Evolutionary conservation across 2,888 invertebrate species (phyloP), one percentile per base, ranked within the genome.

Genomic region (Thymelicus sylvestris): DNA sequence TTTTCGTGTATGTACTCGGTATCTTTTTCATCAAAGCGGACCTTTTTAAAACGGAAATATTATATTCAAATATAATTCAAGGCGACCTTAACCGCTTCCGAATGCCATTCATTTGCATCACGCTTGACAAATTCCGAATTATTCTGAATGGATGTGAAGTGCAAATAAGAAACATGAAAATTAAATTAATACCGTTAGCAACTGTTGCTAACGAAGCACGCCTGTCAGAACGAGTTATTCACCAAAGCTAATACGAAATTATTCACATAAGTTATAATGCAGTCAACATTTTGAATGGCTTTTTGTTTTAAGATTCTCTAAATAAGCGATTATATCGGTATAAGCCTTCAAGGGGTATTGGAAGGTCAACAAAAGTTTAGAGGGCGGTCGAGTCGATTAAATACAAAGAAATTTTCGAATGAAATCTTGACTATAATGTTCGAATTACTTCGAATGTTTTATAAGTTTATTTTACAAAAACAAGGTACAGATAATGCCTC

Each of bases 121-220:
- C n/a, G 52, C 15, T 5, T 55, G 55, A 55, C 24, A 55, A 55
- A 55, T 55, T 12, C 5, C 8, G 12, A 55, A 55, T 55, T 55
- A 55, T 55, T 55, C 55, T 12, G 55, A 55, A 55, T 24, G 55
- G 24, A 55, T 55, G 55, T 55, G 55, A 55, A 55, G 24, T 55
- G 55, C 55, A 55, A 55, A 55, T 55, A 55, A 55, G 55, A 55
- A 55, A 52, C 50, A 52, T 12, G 55, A 55, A 24, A 24, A 55
- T 55, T 55, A 55, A 55, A 55, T 24, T 55, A 55, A 55, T 24
- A 24, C 10, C 55, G 5, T 55, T 55, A 8, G 52, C 24, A 55
- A 55, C 55, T 55, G 24, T 55, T 55, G 55, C 55, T 55, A 55
- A 55, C 55, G 55, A 19, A 55, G 55, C 55, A 55, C 55, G 7